A percentile compares a stretch with the other conserved stretches of the same genome.
Evolutionary conservation across 2,888 invertebrate species (phyloP).

Genomic region (Brenthis hecate): DNA sequence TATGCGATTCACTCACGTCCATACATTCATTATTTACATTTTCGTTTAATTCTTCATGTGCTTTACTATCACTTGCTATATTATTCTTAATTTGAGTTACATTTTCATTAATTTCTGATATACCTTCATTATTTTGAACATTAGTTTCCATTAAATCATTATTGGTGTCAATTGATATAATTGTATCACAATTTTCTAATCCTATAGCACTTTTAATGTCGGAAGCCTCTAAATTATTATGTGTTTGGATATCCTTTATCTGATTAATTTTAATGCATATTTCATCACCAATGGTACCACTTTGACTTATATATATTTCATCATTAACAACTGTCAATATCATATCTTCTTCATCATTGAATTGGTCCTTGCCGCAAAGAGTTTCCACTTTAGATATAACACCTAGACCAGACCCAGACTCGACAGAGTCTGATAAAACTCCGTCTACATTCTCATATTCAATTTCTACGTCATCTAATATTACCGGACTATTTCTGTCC

Average conservation of each 20-base stretch:
- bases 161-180: neutral
- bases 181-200: slow-evolving; percentile 6
- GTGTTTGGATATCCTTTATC: neutral
- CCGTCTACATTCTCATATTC: slow-evolving; percentile 37
- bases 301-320: slow-evolving; percentile 20
- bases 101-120: slow-evolving; percentile 21
- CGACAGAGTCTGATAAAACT: slow-evolving; percentile 34
- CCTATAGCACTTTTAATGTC: slow-evolving; percentile 2
- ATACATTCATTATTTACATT: slow-evolving; percentile 6
- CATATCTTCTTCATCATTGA: slow-evolving; percentile 26
- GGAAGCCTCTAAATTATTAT: neutral
- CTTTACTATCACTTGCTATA: neutral
- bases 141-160: neutral
- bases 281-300: slow-evolving; percentile 16
- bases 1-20: slow-evolving; percentile 10
- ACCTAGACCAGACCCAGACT: slow-evolving; percentile 41
- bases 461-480: slow-evolving; percentile 30
- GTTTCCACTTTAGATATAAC: slow-evolving; percentile 48
- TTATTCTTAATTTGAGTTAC: neutral
- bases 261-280: slow-evolving; percentile 5
- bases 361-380: slow-evolving; percentile 36
- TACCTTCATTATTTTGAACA: slow-evolving; percentile 2
- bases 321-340: slow-evolving; percentile 19
- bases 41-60: neutral
- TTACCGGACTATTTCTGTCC: slow-evolving; percentile 23